Evolutionary conservation across 2,113 vertebrate species (phyloP), one percentile per base, ranked within the genome.

Genomic region (Rhegmatorhina hoffmannsi): DNA sequence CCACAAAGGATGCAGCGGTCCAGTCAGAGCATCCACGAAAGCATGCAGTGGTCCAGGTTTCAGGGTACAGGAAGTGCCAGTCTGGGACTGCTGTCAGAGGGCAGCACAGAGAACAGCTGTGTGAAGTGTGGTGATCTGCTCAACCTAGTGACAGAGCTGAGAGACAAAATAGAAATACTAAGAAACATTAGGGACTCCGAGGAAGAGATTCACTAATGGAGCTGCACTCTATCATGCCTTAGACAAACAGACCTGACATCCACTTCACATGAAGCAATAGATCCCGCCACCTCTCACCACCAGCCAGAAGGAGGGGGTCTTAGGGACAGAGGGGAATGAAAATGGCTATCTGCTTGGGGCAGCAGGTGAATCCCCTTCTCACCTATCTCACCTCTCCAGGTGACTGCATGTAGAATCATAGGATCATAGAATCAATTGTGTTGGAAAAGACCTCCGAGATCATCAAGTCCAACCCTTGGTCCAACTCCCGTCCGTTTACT

Each of bases 1-100:
- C 28, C 15, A 40, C 15, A 66, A 75, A 84, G 18, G 18, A 49
- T 29, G 50, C 18, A 15, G 9, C 15, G 29, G 28, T 6, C 5
- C 23, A 47, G 11, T 38, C 4, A 19, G 24, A 74, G 50, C 9
- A n/a, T 18, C 14, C 15, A 24, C 5, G 26, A 75, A 56, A 58
- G n/a, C 29, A 28, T 28, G n/a, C 17, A 2, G 0, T 38, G 28
- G 24, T 64, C 14, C 29, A 29, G 17, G 28, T 28, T 13, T 47
- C 40, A 18, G 23, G 40, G 43, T 40, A 58, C n/a, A 64, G 28
- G n/a, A 9, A 38, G 49, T 28, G 14, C 40, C n/a, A 84, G n/a
- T 9, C 40, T 55, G 26, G 14, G 26, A 23, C 20, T 64, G 59
- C 59, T 38, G 40, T 21, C 0, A 0, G 18, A 56, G 40, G 28